Evolutionary conservation across 1,140 invertebrate genomes (phyloP).

Genomic region (Aleiodes sp.): DNA sequence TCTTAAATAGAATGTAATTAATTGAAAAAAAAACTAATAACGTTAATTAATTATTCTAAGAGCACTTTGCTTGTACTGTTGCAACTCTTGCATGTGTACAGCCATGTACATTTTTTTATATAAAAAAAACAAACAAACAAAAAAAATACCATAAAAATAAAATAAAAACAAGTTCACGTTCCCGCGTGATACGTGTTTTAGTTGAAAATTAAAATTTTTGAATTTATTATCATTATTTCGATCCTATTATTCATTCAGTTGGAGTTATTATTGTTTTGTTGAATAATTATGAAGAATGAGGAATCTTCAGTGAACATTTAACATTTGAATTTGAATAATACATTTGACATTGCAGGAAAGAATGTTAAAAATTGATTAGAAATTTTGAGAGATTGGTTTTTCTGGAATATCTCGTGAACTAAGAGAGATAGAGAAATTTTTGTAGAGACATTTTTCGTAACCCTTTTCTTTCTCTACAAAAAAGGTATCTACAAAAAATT

Average conservation of each 20-base stretch:
- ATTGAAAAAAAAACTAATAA: slow-evolving; percentile 39
- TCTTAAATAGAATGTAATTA: slow-evolving; percentile 49
- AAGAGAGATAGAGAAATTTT: no score
- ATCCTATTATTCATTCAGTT: not conserved
- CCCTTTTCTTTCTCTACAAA: no score
- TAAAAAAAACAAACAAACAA: slow-evolving; percentile 56
- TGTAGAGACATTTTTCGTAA: no score
- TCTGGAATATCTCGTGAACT: no score
- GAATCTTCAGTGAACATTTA: no score
- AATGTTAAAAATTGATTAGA: no score
- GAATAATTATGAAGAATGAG: no score
- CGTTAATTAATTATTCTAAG: slow-evolving; percentile 52
- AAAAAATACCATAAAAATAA: slow-evolving; percentile 19
- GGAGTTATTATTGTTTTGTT: not conserved
- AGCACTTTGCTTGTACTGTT: slow-evolving; percentile 59
- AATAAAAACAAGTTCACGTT: slow-evolving; percentile 28
- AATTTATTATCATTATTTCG: not conserved
- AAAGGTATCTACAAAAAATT: no score
- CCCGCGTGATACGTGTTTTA: slow-evolving; percentile 20
- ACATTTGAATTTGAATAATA: no score
- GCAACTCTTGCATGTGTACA: slow-evolving; percentile 60
- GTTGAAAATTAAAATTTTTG: slow-evolving; percentile 10
- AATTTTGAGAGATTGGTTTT: no score
- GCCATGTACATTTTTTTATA: slow-evolving; percentile 60
- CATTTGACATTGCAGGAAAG: no score